Evolutionary conservation across 2,888 invertebrate genomes (phyloP).

Genomic region (Chrysodeixis includens): DNA sequence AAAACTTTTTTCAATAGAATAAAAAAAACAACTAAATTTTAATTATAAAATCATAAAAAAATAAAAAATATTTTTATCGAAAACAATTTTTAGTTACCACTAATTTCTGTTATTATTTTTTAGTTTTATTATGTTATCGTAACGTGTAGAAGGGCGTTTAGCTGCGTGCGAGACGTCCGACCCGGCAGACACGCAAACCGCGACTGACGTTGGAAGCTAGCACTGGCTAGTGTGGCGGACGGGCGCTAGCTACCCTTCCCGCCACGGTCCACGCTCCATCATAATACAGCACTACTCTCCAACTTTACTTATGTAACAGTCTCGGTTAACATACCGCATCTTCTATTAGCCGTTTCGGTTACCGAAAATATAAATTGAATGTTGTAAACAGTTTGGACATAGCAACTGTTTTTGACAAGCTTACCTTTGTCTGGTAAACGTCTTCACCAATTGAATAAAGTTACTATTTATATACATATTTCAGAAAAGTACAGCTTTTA

Average conservation of each 20-base stretch:
- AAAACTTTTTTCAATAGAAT: slow-evolving; percentile 66
- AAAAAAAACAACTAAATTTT: slow-evolving; percentile 17
- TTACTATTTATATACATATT: too few relatives aligned
- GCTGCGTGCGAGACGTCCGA: slow-evolving; percentile 68
- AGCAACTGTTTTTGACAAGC: too few relatives aligned
- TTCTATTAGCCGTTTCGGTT: slow-evolving; percentile 29
- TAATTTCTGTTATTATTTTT: slow-evolving; percentile 28
- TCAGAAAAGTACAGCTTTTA: too few relatives aligned
- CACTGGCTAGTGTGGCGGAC: slow-evolving; percentile 56
- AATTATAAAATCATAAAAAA: too few relatives aligned
- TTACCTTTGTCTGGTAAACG: too few relatives aligned
- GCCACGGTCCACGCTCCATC: slow-evolving; percentile 36
- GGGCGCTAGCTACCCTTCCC: background rate
- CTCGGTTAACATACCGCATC: slow-evolving; percentile 42
- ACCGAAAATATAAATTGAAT: background rate
- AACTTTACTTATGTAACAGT: slow-evolving; percentile 64
- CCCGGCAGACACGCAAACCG: slow-evolving; percentile 71
- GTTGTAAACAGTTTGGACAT: too few relatives aligned
- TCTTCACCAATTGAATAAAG: too few relatives aligned
- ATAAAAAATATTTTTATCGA: too few relatives aligned
- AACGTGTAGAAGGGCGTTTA: slow-evolving; percentile 24
- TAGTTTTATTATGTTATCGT: slow-evolving; percentile 38
- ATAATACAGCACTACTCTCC: slow-evolving; percentile 36
- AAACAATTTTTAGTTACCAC: slow-evolving; percentile 49
- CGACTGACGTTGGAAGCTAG: slow-evolving; percentile 70